Evolutionary conservation across 2,797 vertebrate genomes (phyloP).

Genomic region (Simalia tracyae): DNA sequence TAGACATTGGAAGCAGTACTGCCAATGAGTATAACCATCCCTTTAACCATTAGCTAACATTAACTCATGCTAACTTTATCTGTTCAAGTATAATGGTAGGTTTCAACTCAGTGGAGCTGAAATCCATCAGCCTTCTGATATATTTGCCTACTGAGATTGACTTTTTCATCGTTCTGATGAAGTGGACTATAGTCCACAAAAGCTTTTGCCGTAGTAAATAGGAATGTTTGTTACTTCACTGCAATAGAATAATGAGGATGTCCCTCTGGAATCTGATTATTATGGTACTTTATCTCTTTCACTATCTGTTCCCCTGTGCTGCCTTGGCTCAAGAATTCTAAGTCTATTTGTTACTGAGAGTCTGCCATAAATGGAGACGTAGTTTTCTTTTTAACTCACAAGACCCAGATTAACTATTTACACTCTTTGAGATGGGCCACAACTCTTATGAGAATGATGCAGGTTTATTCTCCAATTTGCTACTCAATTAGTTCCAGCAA

Average conservation of each 20-base stretch:
- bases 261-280: not conserved
- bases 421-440: not conserved
- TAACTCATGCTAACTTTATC: not conserved
- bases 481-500: not conserved
- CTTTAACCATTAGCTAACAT: not conserved
- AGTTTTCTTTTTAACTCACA: not conserved
- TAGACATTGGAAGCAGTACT: not conserved
- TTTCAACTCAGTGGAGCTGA: not conserved
- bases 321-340: not conserved
- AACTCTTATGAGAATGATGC: too few species aligned
- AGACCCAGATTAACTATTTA: not conserved
- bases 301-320: not conserved
- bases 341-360: not conserved
- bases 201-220: not conserved
- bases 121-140: not conserved
- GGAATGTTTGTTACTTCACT: not conserved
- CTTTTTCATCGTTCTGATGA: not conserved
- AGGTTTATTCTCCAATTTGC: not conserved
- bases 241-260: not conserved
- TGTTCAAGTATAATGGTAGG: not conserved
- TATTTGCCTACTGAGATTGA: not conserved
- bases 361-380: not conserved
- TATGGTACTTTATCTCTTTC: not conserved
- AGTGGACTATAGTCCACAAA: not conserved
- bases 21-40: not conserved